These are phyloP conservation scores for Charadrius vociferus DNA, from an alignment of 2,113 vertebrate genomes.

Conservation along the genomic window DNA sequence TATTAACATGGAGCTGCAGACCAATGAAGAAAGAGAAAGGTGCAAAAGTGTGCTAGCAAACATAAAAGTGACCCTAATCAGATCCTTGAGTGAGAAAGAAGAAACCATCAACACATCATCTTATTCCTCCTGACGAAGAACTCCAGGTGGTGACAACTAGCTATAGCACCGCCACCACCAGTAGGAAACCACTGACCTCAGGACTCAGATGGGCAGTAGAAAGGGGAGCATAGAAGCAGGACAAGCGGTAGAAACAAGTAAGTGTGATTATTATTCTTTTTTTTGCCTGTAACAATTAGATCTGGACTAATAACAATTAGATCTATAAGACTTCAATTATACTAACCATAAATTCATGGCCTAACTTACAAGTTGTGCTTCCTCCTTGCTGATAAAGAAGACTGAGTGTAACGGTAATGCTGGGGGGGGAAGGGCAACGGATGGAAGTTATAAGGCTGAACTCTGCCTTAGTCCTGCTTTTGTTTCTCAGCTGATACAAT, in stretches of 20 bases:
- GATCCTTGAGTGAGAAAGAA: background rate
- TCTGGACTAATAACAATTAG: background rate
- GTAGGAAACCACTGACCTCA: background rate
- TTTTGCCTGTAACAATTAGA: background rate
- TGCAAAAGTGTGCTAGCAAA: background rate
- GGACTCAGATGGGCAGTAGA: background rate
- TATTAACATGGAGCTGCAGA: background rate
- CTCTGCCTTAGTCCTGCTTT: background rate
- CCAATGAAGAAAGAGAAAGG: background rate
- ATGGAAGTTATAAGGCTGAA: background rate
- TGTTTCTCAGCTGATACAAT: background rate
- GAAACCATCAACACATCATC: background rate
- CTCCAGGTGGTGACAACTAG: background rate
- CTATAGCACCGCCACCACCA: background rate
- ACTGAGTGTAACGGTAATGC: background rate
- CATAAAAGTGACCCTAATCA: background rate
- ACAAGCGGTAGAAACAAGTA: background rate
- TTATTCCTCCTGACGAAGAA: background rate
- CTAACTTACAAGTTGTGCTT: background rate
- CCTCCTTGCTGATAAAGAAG: background rate
- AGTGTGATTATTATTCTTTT: background rate
- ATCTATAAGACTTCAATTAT: background rate
- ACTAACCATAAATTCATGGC: background rate
- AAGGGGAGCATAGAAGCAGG: background rate
- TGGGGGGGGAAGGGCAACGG: too few relatives aligned